A percentile compares a stretch with the other conserved stretches of the same genome.
These are phyloP conservation scores for Ecliptopera silaceata DNA, from an alignment of 2,888 invertebrate species.

Conservation along the genomic window DNA sequence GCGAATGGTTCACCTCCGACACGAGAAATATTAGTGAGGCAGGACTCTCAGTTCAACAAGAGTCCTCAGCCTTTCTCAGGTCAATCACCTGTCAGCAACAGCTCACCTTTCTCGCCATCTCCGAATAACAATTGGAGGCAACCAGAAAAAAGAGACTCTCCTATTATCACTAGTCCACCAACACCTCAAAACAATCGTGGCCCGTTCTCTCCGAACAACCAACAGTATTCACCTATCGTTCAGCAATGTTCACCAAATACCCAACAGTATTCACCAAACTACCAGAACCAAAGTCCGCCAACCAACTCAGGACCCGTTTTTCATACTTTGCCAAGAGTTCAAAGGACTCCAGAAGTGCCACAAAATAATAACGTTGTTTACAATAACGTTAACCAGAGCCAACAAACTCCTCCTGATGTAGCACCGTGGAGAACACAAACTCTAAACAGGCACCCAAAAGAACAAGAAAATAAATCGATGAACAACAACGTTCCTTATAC, in stretches of 20 bases:
- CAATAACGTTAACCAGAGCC: conserved; percentile 54
- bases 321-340: conserved; percentile 69
- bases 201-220: conserved; percentile 48
- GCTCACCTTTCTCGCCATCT: conserved; percentile 67
- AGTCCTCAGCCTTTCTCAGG: conserved; percentile 75
- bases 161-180: conserved; percentile 58
- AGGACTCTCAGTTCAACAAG: conserved; percentile 79
- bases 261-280: conserved; percentile 57
- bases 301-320: conserved; percentile 55
- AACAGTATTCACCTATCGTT: conserved; percentile 43
- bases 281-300: conserved; percentile 56
- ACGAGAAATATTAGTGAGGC: conserved; percentile 70
- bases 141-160: conserved; percentile 74
- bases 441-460: conserved; percentile 61
- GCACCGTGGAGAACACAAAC: conserved; percentile 74
- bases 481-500: conserved; percentile 60
- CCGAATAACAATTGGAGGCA: conserved; percentile 78
- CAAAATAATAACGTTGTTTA: conserved; percentile 59
- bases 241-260: conserved; percentile 35
- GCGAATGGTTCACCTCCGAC: conserved; percentile 64
- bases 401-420: conserved; percentile 54
- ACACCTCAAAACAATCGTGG: conserved; percentile 57
- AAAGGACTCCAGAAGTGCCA: conserved; percentile 58
- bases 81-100: conserved; percentile 61
- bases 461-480: conserved; percentile 51